Conservation (phyloP, 2,113 vertebrate genomes). For the Empidonax traillii region DNA sequence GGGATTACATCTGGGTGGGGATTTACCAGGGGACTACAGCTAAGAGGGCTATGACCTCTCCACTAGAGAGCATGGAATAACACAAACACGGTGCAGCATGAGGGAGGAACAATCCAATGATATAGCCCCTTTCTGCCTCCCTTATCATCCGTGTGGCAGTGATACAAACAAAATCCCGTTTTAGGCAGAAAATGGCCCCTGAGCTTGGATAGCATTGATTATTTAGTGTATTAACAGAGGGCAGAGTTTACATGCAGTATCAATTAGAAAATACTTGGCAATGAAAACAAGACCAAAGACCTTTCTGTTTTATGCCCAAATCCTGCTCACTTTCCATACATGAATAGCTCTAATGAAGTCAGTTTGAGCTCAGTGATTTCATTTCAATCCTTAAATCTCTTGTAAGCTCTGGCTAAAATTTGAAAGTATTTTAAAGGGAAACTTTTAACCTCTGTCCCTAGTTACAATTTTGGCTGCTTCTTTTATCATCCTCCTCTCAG, state of each 20-base stretch:
- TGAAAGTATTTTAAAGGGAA: not conserved
- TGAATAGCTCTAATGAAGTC: slow-evolving; percentile 16
- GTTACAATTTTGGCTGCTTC: slow-evolving; percentile 1
- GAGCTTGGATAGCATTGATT: slow-evolving; percentile 26
- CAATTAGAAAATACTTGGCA: slow-evolving; percentile 53
- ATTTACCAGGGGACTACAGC: not conserved
- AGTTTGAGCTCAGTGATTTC: not conserved
- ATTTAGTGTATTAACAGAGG: slow-evolving; percentile 17
- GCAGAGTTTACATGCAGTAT: slow-evolving; percentile 58
- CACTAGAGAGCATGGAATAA: not conserved
- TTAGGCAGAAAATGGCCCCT: not conserved
- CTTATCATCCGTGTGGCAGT: not conserved
- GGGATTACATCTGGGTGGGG: not conserved
- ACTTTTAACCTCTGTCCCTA: not conserved
- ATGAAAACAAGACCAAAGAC: slow-evolving; percentile 7
- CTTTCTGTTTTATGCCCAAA: slow-evolving; percentile 23
- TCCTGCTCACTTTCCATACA: slow-evolving; percentile 25
- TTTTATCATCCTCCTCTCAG: not conserved
- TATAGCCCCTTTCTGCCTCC: not conserved
- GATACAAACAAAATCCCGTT: not conserved
- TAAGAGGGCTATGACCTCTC: not conserved
- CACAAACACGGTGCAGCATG: not conserved
- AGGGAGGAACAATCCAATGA: not conserved
- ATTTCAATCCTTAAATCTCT: not conserved
- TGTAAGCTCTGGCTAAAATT: not conserved